Conservation (phyloP, 2,113 vertebrate species). For the Phaetusa simplex region DNA sequence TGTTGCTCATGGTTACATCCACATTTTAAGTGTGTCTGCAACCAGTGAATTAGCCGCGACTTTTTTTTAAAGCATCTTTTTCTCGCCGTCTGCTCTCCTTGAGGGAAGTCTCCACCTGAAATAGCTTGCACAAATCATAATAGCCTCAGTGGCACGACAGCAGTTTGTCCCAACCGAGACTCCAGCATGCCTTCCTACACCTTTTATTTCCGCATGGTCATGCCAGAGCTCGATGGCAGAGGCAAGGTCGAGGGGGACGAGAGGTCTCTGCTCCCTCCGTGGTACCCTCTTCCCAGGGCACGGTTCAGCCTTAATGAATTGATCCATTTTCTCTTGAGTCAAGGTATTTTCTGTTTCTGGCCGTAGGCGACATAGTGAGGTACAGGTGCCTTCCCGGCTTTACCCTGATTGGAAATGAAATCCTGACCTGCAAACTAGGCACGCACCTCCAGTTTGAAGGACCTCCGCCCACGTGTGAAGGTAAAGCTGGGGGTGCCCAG, state of each 20-base stretch:
- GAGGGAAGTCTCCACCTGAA: neutral
- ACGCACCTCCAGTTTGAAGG: slow-evolving; percentile 92
- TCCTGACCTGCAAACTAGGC: slow-evolving; percentile 89
- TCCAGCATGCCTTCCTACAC: rapidly evolving
- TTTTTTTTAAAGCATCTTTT: neutral
- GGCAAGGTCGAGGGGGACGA: rapidly evolving
- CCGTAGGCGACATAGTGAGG: slow-evolving; percentile 89
- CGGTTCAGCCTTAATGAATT: rapidly evolving
- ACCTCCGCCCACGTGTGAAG: slow-evolving; percentile 91
- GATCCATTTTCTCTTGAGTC: neutral
- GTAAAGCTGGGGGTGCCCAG: slow-evolving; percentile 62
- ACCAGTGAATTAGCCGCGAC: neutral
- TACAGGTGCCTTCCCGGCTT: slow-evolving; percentile 94
- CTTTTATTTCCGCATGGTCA: neutral
- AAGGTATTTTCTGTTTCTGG: neutral
- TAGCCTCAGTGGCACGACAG: neutral
- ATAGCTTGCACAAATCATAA: neutral
- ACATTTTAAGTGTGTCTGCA: neutral
- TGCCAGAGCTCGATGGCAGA: neutral
- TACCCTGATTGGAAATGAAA: slow-evolving; percentile 87
- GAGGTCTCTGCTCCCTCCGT: rapidly evolving
- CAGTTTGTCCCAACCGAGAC: neutral
- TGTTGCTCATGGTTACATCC: neutral
- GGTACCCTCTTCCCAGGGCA: neutral
- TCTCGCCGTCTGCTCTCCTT: neutral